A percentile compares a stretch with the other conserved stretches of the same genome.
These are phyloP conservation scores for Caenorhabditis macrosperma DNA, from an alignment of 2,888 invertebrate species.

Conservation along the genomic window DNA sequence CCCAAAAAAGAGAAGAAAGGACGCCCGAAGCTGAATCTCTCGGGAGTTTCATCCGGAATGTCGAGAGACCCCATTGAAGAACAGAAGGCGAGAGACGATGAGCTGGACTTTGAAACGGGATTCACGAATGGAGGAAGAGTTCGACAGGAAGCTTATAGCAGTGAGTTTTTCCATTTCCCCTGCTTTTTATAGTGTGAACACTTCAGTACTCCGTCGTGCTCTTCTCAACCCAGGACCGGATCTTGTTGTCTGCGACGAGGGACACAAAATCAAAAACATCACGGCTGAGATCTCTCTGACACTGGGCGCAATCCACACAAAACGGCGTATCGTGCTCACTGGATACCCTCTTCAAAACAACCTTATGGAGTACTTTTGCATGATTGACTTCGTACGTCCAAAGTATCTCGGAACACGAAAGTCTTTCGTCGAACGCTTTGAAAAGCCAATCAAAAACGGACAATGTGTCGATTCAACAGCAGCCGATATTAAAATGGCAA, in stretches of 20 bases:
- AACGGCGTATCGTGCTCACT: conserved; percentile 92
- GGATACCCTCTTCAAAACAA: conserved; percentile 99
- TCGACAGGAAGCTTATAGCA: conserved; percentile 58
- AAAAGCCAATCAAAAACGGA: conserved; percentile 97
- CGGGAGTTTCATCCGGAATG: conserved; percentile 30
- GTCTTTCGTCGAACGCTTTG: conserved; percentile 98
- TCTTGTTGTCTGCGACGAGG: conserved; percentile 95
- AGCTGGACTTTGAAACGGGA: conserved; percentile 50
- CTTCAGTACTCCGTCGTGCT: conserved; percentile 62
- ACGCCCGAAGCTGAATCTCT: conserved; percentile 56
- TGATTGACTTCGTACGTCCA: conserved; percentile 93
- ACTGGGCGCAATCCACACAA: conserved; percentile 93
- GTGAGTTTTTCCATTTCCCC: conserved; percentile 46
- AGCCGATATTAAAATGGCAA: conserved; percentile 93
- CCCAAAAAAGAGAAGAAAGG: conserved; percentile 62
- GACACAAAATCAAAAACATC: conserved; percentile 97
- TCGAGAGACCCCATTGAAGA: background rate
- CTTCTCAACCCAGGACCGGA: conserved; percentile 94
- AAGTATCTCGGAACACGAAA: conserved; percentile 93
- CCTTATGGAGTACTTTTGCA: conserved; percentile 84
- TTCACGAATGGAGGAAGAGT: conserved; percentile 63
- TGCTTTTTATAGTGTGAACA: too few species aligned
- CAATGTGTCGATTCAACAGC: conserved; percentile 95
- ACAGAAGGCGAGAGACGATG: conserved; percentile 26
- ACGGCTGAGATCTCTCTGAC: conserved; percentile 96